Evolutionary conservation across 2,797 vertebrate species (phyloP), one percentile per base, ranked within the genome.

Genomic region (Coilia nasus): DNA sequence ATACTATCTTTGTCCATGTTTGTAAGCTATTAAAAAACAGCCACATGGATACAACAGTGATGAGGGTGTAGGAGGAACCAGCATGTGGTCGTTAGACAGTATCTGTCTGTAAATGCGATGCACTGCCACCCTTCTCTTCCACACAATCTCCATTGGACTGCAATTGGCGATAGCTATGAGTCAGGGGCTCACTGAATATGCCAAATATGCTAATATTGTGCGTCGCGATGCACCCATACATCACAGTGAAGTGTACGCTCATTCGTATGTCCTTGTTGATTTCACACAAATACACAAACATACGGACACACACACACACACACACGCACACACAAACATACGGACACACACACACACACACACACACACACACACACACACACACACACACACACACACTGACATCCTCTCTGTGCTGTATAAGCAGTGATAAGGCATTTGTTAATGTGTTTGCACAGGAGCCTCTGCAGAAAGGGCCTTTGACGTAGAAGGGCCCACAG

Each of bases 391-490:
- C 47, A 21, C 80, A 81, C 3, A 47, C 15, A n/a, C 12, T 21
- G 6, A 21, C 47, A 23, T 21, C 2, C n/a, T 21, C 35, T 0
- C 83, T 85, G 86, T 87, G 90, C 93, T 95, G 94, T 94, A 91
- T 93, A 94, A 95, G 95, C 94, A 93, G 91, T 94, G 95, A 96
- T 96, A 95, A 94, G 94, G 91, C 90, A 85, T 86, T 91, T 95
- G 93, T 96, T 95, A 96, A 96, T 96, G 94, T 96, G 94, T 96
- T 96, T 96, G 93, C 93, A 89, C 83, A 94, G 93, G 93, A 91
- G 93, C 93, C 92, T 88, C 87, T 81, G 93, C 86, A 94, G 92
- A 95, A 95, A 94, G 92, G 86, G 89, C 82, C 93, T 94, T 91
- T 96, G 96, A 96, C 96, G 96, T 94, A 95, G 88, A 92, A 95